Base-by-base conservation (phyloP, 2,797 vertebrate genomes). In the Mormyrops attenuatus region DNA sequence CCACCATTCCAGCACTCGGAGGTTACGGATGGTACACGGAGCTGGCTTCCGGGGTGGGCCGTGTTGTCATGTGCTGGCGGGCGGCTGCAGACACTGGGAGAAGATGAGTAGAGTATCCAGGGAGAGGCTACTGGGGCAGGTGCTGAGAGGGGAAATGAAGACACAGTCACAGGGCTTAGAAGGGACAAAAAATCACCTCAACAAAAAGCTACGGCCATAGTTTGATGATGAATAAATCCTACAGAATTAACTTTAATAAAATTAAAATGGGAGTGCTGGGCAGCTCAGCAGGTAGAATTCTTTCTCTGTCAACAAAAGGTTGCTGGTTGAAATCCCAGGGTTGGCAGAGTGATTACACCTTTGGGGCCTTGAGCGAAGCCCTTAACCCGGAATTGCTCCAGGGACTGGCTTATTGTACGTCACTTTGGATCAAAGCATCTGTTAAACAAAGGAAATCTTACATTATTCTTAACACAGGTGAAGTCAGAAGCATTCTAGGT, bases 1-100 rank as follows among this genome's bases (percentile, higher is more conserved):
- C 92, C 89, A 88, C 91, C 88, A 89, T 92, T 91, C 92, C 90
- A 87, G 63, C 41, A n/a, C 49, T 86, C 47, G n/a, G 50, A 52
- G 87, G 20, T 90, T 90, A 88, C 85, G 89, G 85, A 90, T 91
- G 63, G 80, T 60, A 47, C 85, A 11, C 34, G 47, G 80, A 6
- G 38, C 80, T 53, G 38, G 17, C 41, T 87, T 89, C 57, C 41
- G 87, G 38, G 87, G 34, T 5, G 57, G 90, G 49, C 26, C 69
- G 41, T 38, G 44, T 89, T 69, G 50, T 89, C 34, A 86, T 8
- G 57, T 47, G 52, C 30, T 90, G 85, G 17, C 1, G 17, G 85
- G 17, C 1, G 17, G 53, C 34, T 22, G 53, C 55, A 41, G 52
- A 57, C 49, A 20, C 26, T n/a, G 52, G 5, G 22, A 13, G 11